These are phyloP conservation scores for Allacma fusca DNA, from an alignment of 2,888 invertebrate species.

Conservation along the genomic window DNA sequence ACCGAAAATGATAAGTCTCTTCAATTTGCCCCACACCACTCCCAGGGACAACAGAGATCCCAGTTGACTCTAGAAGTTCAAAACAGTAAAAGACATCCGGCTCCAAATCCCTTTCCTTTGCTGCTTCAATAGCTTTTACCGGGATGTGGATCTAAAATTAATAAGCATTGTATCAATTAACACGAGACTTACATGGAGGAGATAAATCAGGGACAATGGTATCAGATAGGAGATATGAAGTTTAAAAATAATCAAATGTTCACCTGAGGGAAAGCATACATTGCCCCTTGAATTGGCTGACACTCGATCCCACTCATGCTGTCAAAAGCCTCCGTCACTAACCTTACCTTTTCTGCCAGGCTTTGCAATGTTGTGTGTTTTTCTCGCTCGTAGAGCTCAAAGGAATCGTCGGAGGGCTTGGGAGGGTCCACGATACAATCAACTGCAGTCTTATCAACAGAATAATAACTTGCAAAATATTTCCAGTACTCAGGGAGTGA, in stretches of 20 bases:
- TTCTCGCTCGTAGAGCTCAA: constrained; percentile 78
- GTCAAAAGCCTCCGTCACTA: too few relatives aligned
- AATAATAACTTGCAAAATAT: too few relatives aligned
- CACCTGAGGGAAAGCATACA: too few relatives aligned
- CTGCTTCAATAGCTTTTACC: constrained; percentile 81
- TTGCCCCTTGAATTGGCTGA: too few relatives aligned
- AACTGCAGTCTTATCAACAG: constrained; percentile 92
- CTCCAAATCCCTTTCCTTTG: constrained; percentile 74
- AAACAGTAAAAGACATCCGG: constrained; percentile 95
- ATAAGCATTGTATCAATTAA: neutral
- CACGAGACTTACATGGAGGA: too few relatives aligned
- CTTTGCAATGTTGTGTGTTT: constrained; percentile 76
- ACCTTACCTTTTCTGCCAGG: constrained; percentile 80
- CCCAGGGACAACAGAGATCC: constrained; percentile 94
- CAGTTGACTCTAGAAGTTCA: constrained; percentile 85
- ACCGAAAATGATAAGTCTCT: constrained; percentile 93
- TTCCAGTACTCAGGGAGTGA: too few relatives aligned
- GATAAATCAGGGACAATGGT: too few relatives aligned
- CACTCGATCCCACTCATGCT: too few relatives aligned
- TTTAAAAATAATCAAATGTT: too few relatives aligned
- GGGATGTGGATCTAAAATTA: constrained; percentile 75
- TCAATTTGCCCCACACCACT: constrained; percentile 94
- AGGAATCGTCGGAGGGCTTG: constrained; percentile 82
- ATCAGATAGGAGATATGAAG: too few relatives aligned
- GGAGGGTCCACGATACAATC: constrained; percentile 93